Conservation (phyloP, 1,140 invertebrate genomes). For the Stenopsyche tienmushanensis region DNA sequence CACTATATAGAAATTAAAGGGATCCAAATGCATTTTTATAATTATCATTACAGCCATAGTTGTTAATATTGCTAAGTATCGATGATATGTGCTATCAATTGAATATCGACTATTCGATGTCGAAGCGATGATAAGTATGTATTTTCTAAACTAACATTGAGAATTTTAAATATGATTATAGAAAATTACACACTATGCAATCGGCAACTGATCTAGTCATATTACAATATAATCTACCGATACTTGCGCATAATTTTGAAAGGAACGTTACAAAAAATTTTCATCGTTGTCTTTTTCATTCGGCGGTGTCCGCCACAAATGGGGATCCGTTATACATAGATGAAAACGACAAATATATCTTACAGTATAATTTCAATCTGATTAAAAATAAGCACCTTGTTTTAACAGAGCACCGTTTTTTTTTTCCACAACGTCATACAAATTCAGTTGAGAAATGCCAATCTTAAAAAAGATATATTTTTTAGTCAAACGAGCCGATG, state of each 20-base stretch:
- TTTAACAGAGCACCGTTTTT: constrained; percentile 20
- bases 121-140: constrained; percentile 1
- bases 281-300: neutral
- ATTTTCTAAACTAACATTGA: constrained; percentile 26
- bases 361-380: constrained; percentile 8
- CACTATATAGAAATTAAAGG: no score
- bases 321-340: neutral
- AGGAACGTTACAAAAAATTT: neutral
- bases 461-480: no score
- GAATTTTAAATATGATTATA: neutral
- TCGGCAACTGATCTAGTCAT: neutral
- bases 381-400: constrained; percentile 22
- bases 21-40: no score
- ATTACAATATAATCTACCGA: neutral
- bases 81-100: constrained; percentile 20
- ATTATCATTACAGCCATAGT: no score
- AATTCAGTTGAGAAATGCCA: no score
- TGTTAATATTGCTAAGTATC: constrained; percentile 7
- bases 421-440: neutral
- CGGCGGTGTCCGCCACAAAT: no score
- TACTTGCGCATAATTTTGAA: neutral
- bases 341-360: neutral
- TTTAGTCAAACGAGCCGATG: no score
- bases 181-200: neutral
- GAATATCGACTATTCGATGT: neutral